Conservation (phyloP, 2,888 invertebrate species). For the Lucinisca nassula region DNA sequence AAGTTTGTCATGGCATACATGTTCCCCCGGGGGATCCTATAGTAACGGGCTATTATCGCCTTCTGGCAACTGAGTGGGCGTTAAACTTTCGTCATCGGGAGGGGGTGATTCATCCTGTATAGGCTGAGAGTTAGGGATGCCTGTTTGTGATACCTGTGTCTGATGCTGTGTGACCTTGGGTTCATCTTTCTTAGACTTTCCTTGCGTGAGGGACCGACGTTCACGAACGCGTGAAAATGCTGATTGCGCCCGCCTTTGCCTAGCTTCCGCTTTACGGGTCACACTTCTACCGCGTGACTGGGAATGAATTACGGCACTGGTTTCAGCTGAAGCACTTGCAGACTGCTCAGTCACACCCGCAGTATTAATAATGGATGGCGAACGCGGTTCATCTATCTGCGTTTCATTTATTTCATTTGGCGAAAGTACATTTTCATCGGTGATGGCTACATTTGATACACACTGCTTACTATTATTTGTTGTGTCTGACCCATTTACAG, state of each 20-base stretch:
- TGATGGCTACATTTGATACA: background rate
- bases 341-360: too few species aligned
- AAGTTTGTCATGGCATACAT: background rate
- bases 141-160: too few species aligned
- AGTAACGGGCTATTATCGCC: background rate
- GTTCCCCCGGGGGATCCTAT: background rate
- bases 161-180: too few species aligned
- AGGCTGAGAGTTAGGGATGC: background rate
- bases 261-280: too few species aligned
- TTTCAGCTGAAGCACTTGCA: too few species aligned
- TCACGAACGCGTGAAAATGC: too few species aligned
- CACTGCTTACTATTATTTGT: background rate
- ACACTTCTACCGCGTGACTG: too few species aligned
- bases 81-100: background rate
- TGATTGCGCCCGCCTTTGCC: too few species aligned
- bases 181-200: too few species aligned
- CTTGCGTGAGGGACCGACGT: too few species aligned
- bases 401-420: background rate
- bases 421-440: background rate
- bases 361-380: too few species aligned
- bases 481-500: background rate
- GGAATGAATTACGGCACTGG: too few species aligned
- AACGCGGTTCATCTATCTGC: background rate
- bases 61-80: background rate
- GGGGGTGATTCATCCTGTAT: background rate